Evolutionary conservation across 2,113 vertebrate genomes (phyloP).

Genomic region (Amia ocellicauda): DNA sequence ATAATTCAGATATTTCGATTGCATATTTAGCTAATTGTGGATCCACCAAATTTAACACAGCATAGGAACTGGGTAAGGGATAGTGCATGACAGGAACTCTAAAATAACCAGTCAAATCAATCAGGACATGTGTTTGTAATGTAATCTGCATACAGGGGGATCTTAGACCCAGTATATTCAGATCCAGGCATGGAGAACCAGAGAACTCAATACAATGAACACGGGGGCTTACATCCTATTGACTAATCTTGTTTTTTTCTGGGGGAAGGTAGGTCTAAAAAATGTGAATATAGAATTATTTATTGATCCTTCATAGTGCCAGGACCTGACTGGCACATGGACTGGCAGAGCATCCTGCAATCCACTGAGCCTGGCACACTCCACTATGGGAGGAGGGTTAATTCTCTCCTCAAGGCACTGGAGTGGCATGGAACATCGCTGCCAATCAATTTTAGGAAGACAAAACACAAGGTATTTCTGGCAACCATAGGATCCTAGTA

Average conservation of each 20-base stretch:
- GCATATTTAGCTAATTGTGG: no score
- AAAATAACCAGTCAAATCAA: no score
- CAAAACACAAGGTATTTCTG: slow-evolving; percentile 37
- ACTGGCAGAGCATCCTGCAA: slow-evolving; percentile 14
- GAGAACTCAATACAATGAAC: not conserved
- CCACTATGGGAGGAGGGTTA: not conserved
- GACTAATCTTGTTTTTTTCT: slow-evolving; percentile 19
- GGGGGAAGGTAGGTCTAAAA: slow-evolving; percentile 19
- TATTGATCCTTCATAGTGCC: slow-evolving; percentile 31
- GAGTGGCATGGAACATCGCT: slow-evolving; percentile 30
- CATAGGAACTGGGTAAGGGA: not conserved
- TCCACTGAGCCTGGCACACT: slow-evolving; percentile 9
- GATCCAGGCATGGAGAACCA: not conserved
- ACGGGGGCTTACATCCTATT: slow-evolving; percentile 1
- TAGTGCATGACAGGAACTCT: no score
- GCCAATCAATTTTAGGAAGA: slow-evolving; percentile 23
- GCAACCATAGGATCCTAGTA: slow-evolving; percentile 39
- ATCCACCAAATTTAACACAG: not conserved
- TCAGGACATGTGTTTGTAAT: no score
- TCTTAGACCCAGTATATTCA: not conserved
- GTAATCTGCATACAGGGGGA: not conserved
- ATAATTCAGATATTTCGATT: no score
- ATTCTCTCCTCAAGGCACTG: not conserved
- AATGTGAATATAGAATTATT: slow-evolving; percentile 42
- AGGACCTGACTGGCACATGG: slow-evolving; percentile 19